Evolutionary conservation across 2,888 invertebrate genomes (phyloP), one percentile per base, ranked within the genome.

Genomic region (Temnothorax unifasciatus): DNA sequence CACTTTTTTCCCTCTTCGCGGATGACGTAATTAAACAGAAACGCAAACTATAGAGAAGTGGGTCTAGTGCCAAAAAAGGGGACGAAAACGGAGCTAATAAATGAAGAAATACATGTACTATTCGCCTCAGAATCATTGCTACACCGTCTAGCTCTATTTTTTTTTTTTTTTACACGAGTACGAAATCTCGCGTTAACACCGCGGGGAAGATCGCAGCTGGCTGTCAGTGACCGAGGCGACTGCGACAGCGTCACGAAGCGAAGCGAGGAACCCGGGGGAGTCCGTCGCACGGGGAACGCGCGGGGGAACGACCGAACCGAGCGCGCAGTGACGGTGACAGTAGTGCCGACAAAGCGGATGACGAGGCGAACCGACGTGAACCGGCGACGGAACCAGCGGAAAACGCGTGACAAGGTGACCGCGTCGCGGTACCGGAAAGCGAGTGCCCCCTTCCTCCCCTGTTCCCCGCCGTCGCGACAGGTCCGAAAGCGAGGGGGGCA

Each of bases 361-460:
- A 82, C 63, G 63, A 75, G 41, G 74, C 52, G 63, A 59, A 38
- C n/a, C 25, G 50, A 74, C 54, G 41, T 13, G 74, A 52, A 66
- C 29, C 50, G 38, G 34, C 41, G 47, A 29, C 34, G 74, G 79
- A 68, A 73, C 41, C 73, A 54, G n/a, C 59, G 74, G 59, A 52
- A 41, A 81, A 59, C 74, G 79, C 75, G 79, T 74, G 74, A 73
- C 77, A 44, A 76, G 52, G 52, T 76, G 50, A 66, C 15, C 54
- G 54, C 77, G 44, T 57, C 71, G 77, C 71, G 73, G 34, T 81
- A 81, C 74, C 79, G 79, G 79, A 74, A 79, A 50, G 13, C 34
- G 18, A 25, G 34, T 11, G 15, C 21, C 34, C 34, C 34, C 6
- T 34, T 15, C 34, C 59, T 2, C 21, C 38, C 41, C 63, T 1